These are phyloP conservation scores for Hyppa rectilinea DNA, from an alignment of 2,888 invertebrate genomes.

Conservation along the genomic window DNA sequence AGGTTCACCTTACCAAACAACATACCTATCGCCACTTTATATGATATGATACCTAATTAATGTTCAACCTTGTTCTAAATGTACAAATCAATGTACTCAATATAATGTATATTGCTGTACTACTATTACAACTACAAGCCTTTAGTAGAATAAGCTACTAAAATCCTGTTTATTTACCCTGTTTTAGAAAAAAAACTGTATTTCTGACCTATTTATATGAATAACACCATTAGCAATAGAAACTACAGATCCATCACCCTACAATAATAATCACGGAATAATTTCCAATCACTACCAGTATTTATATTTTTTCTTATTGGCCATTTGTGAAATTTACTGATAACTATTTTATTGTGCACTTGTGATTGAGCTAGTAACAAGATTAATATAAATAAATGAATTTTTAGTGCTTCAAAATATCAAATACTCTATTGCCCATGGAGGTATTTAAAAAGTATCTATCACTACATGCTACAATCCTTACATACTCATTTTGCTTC, in stretches of 20 bases:
- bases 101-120: not conserved
- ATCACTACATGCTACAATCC: not conserved
- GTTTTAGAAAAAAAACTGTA: not conserved
- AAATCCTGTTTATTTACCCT: not conserved
- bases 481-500: conserved; percentile 8
- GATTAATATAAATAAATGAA: not conserved
- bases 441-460: conserved; percentile 6
- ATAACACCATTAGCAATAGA: not conserved
- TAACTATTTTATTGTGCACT: not conserved
- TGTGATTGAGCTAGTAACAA: too few species aligned
- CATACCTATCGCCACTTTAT: conserved; percentile 11
- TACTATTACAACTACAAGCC: not conserved
- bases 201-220: not conserved
- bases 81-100: conserved; percentile 23
- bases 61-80: conserved; percentile 33
- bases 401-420: not conserved
- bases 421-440: conserved; percentile 8
- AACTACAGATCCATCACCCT: not conserved
- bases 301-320: not conserved
- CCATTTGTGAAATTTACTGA: not conserved
- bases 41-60: conserved; percentile 32
- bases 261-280: not conserved
- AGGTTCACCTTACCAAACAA: too few species aligned
- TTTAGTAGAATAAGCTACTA: not conserved
- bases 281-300: not conserved